Percentiles rank a stretch among this genome's conserved stretches.
phyloP scores from a whole-genome alignment of 1,140 invertebrate species.

The Berghia stephanieae region DNA sequence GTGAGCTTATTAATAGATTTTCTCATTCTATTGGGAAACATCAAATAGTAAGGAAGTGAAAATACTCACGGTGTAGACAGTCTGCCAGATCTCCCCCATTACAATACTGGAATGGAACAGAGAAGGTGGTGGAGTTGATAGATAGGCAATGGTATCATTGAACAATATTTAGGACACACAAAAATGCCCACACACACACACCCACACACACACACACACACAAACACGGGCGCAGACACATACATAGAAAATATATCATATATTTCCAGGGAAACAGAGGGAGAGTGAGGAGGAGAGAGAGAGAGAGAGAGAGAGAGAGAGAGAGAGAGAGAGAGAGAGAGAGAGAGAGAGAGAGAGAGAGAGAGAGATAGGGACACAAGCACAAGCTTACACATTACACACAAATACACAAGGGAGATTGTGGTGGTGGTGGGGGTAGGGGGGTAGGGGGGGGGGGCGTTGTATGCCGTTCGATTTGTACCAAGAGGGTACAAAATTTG shows the following conservation, averaged over 20 bases:
- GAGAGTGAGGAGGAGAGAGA: not conserved
- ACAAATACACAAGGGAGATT: too few relatives aligned
- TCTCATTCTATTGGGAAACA: too few relatives aligned
- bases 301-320: conserved; percentile 8
- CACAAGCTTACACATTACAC: too few relatives aligned
- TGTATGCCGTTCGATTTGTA: too few relatives aligned
- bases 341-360: conserved; percentile 5
- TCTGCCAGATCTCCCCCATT: conserved; percentile 99
- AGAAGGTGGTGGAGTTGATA: too few relatives aligned
- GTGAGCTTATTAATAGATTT: not conserved
- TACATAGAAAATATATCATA: too few relatives aligned
- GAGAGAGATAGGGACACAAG: conserved; percentile 12
- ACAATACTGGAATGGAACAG: conserved; percentile 80
- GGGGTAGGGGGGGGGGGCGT: too few relatives aligned
- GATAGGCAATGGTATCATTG: too few relatives aligned
- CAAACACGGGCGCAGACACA: not conserved
- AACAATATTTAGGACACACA: not conserved
- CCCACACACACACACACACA: not conserved
- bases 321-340: conserved; percentile 7
- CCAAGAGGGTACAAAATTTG: too few relatives aligned
- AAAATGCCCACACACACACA: too few relatives aligned
- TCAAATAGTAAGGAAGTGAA: not conserved
- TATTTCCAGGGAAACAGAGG: not conserved
- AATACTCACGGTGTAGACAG: conserved; percentile 84
- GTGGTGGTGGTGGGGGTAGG: too few relatives aligned